phyloP scores from a whole-genome alignment of 2,888 invertebrate species.

The Tetragonula carbonaria region DNA sequence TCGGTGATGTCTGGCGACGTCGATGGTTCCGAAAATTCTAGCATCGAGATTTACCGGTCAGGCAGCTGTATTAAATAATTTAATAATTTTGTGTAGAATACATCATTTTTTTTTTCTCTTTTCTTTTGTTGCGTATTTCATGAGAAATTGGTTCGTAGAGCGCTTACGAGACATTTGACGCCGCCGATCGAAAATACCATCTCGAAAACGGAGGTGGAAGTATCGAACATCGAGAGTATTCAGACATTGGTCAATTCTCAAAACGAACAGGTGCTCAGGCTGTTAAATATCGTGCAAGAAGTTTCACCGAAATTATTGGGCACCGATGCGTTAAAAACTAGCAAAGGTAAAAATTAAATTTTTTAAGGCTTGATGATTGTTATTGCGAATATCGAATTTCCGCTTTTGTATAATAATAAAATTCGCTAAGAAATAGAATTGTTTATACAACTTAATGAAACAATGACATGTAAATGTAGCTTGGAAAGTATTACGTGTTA shows the following conservation, averaged over 20 bases:
- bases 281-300: constrained; percentile 86
- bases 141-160: constrained; percentile 83
- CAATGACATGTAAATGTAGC: not conserved
- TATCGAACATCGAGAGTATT: constrained; percentile 85
- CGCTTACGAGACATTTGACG: constrained; percentile 89
- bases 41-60: constrained; percentile 90
- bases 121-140: not conserved
- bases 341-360: constrained; percentile 82
- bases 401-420: not conserved
- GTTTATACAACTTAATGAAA: not conserved
- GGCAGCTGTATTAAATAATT: constrained; percentile 52
- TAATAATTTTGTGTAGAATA: not conserved
- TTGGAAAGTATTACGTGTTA: not conserved
- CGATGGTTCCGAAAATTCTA: constrained; percentile 87
- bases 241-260: constrained; percentile 88
- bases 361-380: not conserved
- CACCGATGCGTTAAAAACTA: constrained; percentile 86
- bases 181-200: constrained; percentile 85
- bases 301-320: constrained; percentile 87
- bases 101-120: not conserved
- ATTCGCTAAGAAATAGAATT: not conserved
- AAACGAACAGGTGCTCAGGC: constrained; percentile 88
- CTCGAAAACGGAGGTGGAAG: constrained; percentile 84
- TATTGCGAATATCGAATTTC: not conserved
- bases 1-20: constrained; percentile 81